Evolutionary conservation across 1,140 invertebrate species (phyloP), one percentile per base, ranked within the genome.

Genomic region (Nylanderia fulva): DNA sequence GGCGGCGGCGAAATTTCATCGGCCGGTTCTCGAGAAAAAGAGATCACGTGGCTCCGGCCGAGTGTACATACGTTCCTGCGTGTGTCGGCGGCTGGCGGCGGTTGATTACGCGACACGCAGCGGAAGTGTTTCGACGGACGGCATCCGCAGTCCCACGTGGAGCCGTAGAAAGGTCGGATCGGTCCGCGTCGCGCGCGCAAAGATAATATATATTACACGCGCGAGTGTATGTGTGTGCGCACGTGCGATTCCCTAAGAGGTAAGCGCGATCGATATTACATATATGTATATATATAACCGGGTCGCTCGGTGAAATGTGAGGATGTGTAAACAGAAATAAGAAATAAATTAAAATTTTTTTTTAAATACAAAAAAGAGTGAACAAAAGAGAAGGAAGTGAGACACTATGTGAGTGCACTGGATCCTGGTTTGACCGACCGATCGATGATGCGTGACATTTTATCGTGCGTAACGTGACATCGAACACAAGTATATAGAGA

Each of bases 331-430:
- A 54, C 86, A 75, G 66, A 88, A 54, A 18, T 27, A 74, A 77
- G 61, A 56, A 79, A 71, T 63, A 72, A 88, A 88, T 80, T 39
- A 58, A 80, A 24, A 1, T n/a, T n/a, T n/a, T n/a, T n/a, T n/a
- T n/a, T n/a, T n/a, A 36, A n/a, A 9, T 9, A 0, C 18, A 3
- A n/a, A 45, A 11, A 21, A 39, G 29, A 39, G 21, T n/a, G n/a
- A n/a, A n/a, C n/a, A n/a, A n/a, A n/a, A 58, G 9, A 52, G n/a
- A 54, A 27, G 15, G 6, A 8, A 18, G 18, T 4, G 45, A 15
- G 45, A 15, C 4, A 48, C 15, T 48, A 48, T 18, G 13, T 4
- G 15, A 18, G 45, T 3, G 21, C 0, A 18, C 6, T 24, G 11
- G 33, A 52, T 8, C 48, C n/a, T 5, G 11, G 18, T 27, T 21